Base-by-base conservation (phyloP, 2,113 vertebrate genomes). In the Zapus hudsonius region DNA sequence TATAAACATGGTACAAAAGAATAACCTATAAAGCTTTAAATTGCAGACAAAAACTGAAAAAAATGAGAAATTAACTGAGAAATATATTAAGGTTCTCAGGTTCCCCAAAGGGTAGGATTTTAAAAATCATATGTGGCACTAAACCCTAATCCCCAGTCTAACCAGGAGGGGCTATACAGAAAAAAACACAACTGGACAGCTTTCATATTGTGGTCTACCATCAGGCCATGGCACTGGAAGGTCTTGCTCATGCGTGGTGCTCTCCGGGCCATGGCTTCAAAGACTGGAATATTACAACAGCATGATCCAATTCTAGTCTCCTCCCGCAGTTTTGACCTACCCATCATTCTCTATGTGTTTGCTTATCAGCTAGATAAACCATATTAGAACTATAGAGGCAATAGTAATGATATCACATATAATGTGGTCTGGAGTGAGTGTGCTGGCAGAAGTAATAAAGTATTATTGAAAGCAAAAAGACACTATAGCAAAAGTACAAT, bases 11-110 rank as follows among this genome's bases (percentile, higher is more conserved):
- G 19, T 91, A 87, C 12, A 44, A 91, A 17, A 80, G 15, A 83
- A 61, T 11, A 61, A 69, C 36, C 47, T 74, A 6, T 40, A 42
- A 89, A 47, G 3, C 13, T 17, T 23, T 80, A 25, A 70, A 31
- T n/a, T 64, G n/a, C 40, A 70, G 42, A 29, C 72, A 3, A 59
- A 94, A 93, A 80, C 23, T 31, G 16, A 95, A 91, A 3, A n/a
- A 33, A 70, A 29, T 63, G 11, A 94, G n/a, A 84, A 79, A 40
- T 57, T 57, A 91, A 76, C 7, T 13, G 87, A 36, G 10, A 2
- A 85, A 90, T 78, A 64, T 87, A 78, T 89, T 27, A 76, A 25
- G 22, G 63, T 29, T 57, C 31, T 87, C 42, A 38, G 3, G 0
- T 73, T 66, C n/a, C 40, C 12, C 27, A 8, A 86, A 83, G 59